These are phyloP conservation scores for Thalpophila matura DNA, from an alignment of 2,888 invertebrate species.

Conservation along the genomic window DNA sequence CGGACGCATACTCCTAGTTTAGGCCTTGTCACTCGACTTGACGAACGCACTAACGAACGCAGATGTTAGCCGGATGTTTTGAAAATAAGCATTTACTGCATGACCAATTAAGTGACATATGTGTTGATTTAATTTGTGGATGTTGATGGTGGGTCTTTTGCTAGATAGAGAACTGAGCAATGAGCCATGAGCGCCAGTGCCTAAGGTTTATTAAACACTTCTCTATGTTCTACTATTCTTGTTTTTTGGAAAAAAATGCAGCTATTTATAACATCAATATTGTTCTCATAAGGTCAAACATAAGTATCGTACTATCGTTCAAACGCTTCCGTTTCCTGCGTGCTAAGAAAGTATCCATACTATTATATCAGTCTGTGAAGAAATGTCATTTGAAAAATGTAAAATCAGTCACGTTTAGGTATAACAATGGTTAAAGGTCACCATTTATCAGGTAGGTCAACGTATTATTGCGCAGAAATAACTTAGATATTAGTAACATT, in stretches of 20 bases:
- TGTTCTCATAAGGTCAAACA: not conserved
- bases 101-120: conserved; percentile 32
- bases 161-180: not conserved
- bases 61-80: conserved; percentile 74
- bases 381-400: conserved; percentile 16
- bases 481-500: not conserved
- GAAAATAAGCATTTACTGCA: conserved; percentile 61
- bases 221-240: no score
- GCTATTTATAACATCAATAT: no score
- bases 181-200: no score
- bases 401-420: conserved; percentile 29
- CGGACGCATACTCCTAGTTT: conserved; percentile 71
- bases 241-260: no score
- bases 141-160: not conserved
- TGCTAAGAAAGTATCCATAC: not conserved
- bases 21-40: conserved; percentile 70
- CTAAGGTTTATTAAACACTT: no score
- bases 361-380: not conserved
- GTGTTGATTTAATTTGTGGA: conserved; percentile 6
- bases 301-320: no score
- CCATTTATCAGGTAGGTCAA: conserved; percentile 3
- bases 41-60: conserved; percentile 78
- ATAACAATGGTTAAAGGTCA: not conserved
- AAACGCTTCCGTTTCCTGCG: not conserved
- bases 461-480: not conserved